Evolutionary conservation across 2,888 invertebrate genomes (phyloP), one percentile per base, ranked within the genome.

Genomic region (Drosophila siamana): DNA sequence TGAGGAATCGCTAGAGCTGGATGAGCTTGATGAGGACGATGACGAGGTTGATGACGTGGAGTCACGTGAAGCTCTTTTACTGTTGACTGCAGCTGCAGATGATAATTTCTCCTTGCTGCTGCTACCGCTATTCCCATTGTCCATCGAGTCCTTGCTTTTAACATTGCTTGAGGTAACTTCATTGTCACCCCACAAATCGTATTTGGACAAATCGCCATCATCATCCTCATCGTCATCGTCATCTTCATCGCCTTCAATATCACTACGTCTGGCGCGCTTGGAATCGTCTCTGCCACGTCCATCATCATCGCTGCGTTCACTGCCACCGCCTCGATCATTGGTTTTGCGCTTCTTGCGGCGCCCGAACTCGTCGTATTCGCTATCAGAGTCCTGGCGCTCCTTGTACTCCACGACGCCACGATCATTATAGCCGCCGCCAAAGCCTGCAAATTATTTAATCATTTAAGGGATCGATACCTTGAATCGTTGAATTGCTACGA

Each of bases 321-420:
- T 86, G 8, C 16, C 38, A 13, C 63, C 41, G 6, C 57, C 40
- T 30, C 51, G 76, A 1, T 64, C 73, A 36, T 82, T 70, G 22
- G 68, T 61, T 60, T 88, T 91, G 28, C 87, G 88, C 50, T 95
- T 95, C 90, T 95, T 95, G 81, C 93, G 94, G 48, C 95, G 93
- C 0, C 95, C 95, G 91, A 97, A 97, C 92, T 99, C 99, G 93
- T 99, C 99, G 92, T 97, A 99, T 92, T 99, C 99, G 90, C 97
- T 98, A 90, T 98, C 98, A 3, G 96, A 96, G 28, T 97, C 96
- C 8, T 96, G 95, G 51, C 97, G 94, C 87, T 97, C 95, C 80
- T 98, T 97, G 90, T 99, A 99, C 91, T 99, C 99, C 1, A 99
- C 98, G 4, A 97, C 95, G 51, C 98, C 98, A 66, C 99, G 94